Base-by-base conservation (phyloP, 2,797 vertebrate species). In the Oreochromis mossambicus region DNA sequence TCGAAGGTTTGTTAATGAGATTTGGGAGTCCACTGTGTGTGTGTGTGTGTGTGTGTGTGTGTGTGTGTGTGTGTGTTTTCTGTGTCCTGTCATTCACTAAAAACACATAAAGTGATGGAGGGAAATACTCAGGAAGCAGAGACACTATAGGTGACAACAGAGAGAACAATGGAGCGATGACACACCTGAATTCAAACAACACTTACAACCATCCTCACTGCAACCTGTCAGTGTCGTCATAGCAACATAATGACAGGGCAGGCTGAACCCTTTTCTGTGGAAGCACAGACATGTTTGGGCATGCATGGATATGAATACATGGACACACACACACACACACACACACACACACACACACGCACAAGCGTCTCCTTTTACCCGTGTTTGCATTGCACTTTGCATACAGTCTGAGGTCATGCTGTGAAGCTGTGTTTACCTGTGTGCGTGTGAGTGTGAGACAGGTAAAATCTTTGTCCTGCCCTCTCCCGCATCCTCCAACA, bases 301-400 rank as follows among this genome's bases (percentile, higher is more conserved):
- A 87, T 13, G 87, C 83, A 63, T n/a, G 29, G 36, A 51, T 10
- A 66, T 58, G 54, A 77, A 84, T 19, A 38, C 50, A 19, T 3
- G 15, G 8, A 70, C 70, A 43, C 70, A 79, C 78, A 78, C 68
- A 79, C 78, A 78, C 68, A 68, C 73, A 79, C 78, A 88, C 77
- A 82, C 58, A 61, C 68, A 21, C 50, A 81, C 78, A 76, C 70
- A 63, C 76, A 78, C 79, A 86, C 78, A 80, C 52, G 70, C 43
- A 70, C 81, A 83, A 52, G 36, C 8, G 12, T 56, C 43, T 34
- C 50, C 68, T 75, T 56, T 70, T 56, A 63, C 50, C 82, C 3
- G n/a, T 83, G 88, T 94, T 93, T 91, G 90, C 92, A 91, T 93
- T 55, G 5, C 32, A 12, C 79, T 94, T 94, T 94, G 92, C 92